Base-by-base conservation (phyloP, 2,888 invertebrate species). In the Ceriagrion tenellum region DNA sequence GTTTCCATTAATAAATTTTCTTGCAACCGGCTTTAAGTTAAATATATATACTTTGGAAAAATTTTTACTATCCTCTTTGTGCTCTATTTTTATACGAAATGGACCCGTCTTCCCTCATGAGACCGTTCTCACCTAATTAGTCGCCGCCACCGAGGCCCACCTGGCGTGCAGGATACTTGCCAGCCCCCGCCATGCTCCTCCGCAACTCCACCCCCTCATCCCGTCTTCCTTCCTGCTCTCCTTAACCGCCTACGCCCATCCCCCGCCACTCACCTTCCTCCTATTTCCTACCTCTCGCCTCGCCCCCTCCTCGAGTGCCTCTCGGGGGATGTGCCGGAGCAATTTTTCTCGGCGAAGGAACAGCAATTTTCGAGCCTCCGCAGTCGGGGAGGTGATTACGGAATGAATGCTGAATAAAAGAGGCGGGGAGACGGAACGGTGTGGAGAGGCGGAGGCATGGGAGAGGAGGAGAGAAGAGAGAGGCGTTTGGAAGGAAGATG, bases 391-490 rank as follows among this genome's bases (percentile, higher is more conserved):
- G 63, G 91, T 91, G 91, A 91, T 91, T 91, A 91, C 69, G 91
- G 91, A 91, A 91, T 91, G 91, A 91, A 91, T 91, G 91, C 35
- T 89, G 89, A 91, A 91, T 91, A 63, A 63, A 59, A 91, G 56
- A 40, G 91, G 63, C 35, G 59, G 59, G 30, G 23, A 59, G 81
- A 35, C 16, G 81, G 35, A 81, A 81, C 30, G 35, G 30, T 1
- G 74, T 16, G 74, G 74, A 30, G 1, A 30, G n/a, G n/a, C n/a
- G n/a, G n/a, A n/a, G n/a, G n/a, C n/a, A n/a, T n/a, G n/a, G n/a
- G n/a, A n/a, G n/a, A n/a, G n/a, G n/a, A n/a, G 81, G 35, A 4
- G 16, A 13, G 35, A 13, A 2, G 13, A 35, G 81, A 35, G 35
- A 35, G 81, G 26, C 59, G 59, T 59, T 59, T 35, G 10, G 35